These are phyloP conservation scores for Coccyzus lansbergi DNA, from an alignment of 2,797 vertebrate species.

Conservation along the genomic window DNA sequence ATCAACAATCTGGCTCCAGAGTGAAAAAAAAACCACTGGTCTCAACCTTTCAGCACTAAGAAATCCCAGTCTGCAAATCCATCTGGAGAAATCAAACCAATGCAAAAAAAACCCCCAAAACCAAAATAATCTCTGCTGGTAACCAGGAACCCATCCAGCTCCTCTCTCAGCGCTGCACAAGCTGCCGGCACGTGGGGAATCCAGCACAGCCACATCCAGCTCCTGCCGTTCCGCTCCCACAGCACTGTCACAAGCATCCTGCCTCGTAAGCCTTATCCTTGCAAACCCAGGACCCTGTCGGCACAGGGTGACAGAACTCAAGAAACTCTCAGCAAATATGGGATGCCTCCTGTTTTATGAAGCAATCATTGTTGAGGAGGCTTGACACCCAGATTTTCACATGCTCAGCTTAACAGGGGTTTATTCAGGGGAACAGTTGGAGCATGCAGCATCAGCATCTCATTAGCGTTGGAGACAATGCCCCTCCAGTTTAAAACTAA, in stretches of 20 bases:
- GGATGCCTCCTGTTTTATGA: not conserved
- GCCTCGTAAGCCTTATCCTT: not conserved
- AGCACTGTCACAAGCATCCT: fast-evolving
- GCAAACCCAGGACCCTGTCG: not conserved
- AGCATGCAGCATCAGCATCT: conserved; percentile 46
- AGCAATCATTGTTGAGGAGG: not conserved
- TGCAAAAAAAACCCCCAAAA: not conserved
- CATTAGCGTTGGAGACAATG: conserved; percentile 48
- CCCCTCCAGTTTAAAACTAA: not conserved
- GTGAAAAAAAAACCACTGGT: not conserved
- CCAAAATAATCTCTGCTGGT: not conserved
- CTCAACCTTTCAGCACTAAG: not conserved
- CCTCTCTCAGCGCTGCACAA: not conserved
- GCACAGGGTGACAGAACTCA: not conserved
- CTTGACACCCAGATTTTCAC: not conserved
- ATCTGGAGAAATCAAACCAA: not conserved
- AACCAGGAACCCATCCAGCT: not conserved
- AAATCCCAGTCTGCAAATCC: not conserved
- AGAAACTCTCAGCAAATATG: not conserved
- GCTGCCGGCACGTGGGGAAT: not conserved
- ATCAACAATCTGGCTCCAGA: not conserved
- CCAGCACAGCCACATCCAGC: not conserved
- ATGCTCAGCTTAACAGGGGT: conserved; percentile 19
- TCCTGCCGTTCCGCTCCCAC: not conserved
- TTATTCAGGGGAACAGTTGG: conserved; percentile 55